A percentile compares a stretch with the other conserved stretches of the same genome.
Evolutionary conservation across 2,797 vertebrate genomes (phyloP).

Genomic region (Leuciscus waleckii): DNA sequence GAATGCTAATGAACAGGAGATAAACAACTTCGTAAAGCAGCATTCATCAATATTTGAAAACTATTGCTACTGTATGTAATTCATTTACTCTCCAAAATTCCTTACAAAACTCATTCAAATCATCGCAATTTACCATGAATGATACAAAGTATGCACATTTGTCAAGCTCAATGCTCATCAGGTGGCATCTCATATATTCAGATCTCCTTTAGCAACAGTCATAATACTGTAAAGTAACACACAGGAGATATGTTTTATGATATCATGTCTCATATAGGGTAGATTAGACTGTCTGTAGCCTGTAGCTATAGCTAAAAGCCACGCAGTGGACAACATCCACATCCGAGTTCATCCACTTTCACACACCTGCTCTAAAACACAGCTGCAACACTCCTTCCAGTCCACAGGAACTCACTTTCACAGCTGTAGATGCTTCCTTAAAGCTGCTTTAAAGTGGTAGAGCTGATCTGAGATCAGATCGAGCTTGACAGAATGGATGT

Average conservation of each 20-base stretch:
- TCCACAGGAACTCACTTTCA: slow-evolving; percentile 46
- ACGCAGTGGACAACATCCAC: slow-evolving; percentile 60
- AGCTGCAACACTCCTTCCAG: slow-evolving; percentile 47
- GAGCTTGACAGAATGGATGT: slow-evolving; percentile 22
- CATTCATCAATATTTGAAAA: slow-evolving; percentile 51
- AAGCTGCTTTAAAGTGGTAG: slow-evolving; percentile 34
- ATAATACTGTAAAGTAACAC: slow-evolving; percentile 34
- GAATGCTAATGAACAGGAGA: slow-evolving; percentile 43
- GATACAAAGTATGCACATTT: slow-evolving; percentile 5
- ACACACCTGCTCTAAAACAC: slow-evolving; percentile 61
- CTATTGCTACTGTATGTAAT: slow-evolving; percentile 18
- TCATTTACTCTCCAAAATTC: slow-evolving; percentile 24
- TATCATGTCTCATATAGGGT: slow-evolving; percentile 30
- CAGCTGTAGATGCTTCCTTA: slow-evolving; percentile 48
- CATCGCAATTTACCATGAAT: neutral
- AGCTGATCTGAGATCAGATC: slow-evolving; percentile 11
- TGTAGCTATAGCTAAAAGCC: slow-evolving; percentile 51
- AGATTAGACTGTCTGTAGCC: slow-evolving; percentile 57
- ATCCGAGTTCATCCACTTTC: slow-evolving; percentile 52
- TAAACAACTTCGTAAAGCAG: slow-evolving; percentile 32
- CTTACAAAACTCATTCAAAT: neutral
- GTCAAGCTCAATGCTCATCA: slow-evolving; percentile 19
- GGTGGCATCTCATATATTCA: slow-evolving; percentile 15
- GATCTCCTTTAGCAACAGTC: slow-evolving; percentile 2
- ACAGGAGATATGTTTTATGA: slow-evolving; percentile 34